phyloP scores from a whole-genome alignment of 2,888 invertebrate species.

The Brenthis daphne region DNA sequence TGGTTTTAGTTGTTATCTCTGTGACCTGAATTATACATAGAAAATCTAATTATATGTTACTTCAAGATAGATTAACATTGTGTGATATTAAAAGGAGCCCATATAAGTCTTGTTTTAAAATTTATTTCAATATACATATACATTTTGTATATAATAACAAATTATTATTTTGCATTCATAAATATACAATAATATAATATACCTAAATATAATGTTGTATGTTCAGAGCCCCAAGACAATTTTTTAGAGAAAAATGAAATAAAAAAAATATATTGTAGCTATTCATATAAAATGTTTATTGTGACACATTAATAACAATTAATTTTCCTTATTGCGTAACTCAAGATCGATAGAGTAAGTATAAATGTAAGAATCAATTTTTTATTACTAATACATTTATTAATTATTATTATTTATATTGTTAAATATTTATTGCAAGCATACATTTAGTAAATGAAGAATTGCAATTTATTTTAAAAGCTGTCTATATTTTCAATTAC shows the following conservation, averaged over 20 bases:
- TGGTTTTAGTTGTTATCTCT: slow-evolving; percentile 3
- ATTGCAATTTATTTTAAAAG: not conserved
- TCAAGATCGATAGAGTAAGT: slow-evolving; percentile 48
- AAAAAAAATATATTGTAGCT: not conserved
- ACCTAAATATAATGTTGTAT: too few relatives aligned
- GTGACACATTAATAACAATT: slow-evolving; percentile 10
- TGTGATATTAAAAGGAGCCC: not conserved
- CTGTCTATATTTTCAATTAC: not conserved
- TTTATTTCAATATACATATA: too few relatives aligned
- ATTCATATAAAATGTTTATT: not conserved
- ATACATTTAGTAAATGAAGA: not conserved
- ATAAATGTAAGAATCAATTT: slow-evolving; percentile 29
- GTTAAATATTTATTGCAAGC: not conserved
- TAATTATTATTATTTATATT: not conserved
- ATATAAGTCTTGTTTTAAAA: too few relatives aligned
- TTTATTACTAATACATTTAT: not conserved
- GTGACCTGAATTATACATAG: slow-evolving; percentile 5
- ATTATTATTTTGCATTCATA: too few relatives aligned
- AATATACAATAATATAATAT: not conserved
- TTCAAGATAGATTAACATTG: not conserved
- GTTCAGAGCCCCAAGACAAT: too few relatives aligned
- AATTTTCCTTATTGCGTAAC: slow-evolving; percentile 32
- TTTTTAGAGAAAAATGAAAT: not conserved
- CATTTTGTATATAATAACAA: too few relatives aligned
- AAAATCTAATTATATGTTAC: slow-evolving; percentile 1